Conservation (phyloP, 2,113 vertebrate genomes). For the Sinocyclocheilus grahami region DNA sequence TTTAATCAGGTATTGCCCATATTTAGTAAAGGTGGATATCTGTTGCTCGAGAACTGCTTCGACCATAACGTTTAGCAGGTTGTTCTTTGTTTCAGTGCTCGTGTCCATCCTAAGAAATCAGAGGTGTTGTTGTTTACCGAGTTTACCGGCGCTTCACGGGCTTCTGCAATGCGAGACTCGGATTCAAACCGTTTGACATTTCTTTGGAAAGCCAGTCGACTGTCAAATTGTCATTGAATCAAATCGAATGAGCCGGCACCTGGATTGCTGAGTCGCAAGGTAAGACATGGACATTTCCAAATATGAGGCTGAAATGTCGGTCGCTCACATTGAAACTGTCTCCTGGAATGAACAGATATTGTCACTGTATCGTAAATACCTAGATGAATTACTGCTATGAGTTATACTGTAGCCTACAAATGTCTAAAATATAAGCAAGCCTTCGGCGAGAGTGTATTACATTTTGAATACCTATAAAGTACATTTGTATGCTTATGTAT, state of each 20-base stretch:
- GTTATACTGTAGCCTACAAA: not conserved
- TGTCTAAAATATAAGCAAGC: not conserved
- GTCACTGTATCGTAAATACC: not conserved
- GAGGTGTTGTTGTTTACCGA: constrained; percentile 9
- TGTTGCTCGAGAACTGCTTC: not conserved
- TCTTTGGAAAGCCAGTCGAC: constrained; percentile 20
- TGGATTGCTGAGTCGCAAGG: constrained; percentile 3
- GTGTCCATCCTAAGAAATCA: not conserved
- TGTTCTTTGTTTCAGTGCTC: constrained; percentile 10
- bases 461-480: not conserved
- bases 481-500: not conserved
- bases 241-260: constrained; percentile 24
- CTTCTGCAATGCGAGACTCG: constrained; percentile 21
- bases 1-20: not conserved
- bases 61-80: not conserved
- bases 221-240: constrained; percentile 9
- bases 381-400: not conserved
- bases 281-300: constrained; percentile 4
- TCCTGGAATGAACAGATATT: not conserved
- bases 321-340: not conserved
- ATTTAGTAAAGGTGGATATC: not conserved
- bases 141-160: constrained; percentile 29
- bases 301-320: not conserved
- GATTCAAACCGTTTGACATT: constrained; percentile 25
- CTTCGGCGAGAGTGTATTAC: not conserved